A percentile compares a stretch with the other conserved stretches of the same genome.
Evolutionary conservation across 2,113 vertebrate species (phyloP).

Genomic region (Garra rufa): DNA sequence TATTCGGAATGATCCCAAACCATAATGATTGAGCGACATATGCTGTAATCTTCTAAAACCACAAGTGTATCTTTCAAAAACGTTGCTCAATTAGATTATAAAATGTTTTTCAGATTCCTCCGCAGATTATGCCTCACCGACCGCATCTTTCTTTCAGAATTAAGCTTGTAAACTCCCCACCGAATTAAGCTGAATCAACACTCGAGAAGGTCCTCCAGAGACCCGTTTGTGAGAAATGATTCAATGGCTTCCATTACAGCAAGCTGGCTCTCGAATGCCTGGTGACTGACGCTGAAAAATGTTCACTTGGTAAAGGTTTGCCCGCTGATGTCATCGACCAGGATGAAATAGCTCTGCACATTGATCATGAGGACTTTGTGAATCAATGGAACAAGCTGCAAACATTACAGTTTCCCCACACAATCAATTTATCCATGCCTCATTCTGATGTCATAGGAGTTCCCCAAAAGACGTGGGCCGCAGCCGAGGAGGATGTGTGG

Average conservation of each 20-base stretch:
- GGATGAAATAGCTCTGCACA: slow-evolving; percentile 74
- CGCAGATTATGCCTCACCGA: not conserved
- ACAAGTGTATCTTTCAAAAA: slow-evolving; percentile 23
- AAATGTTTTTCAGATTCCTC: slow-evolving; percentile 30
- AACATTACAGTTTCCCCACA: slow-evolving; percentile 71
- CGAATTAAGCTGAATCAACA: slow-evolving; percentile 44
- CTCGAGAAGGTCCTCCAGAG: not conserved
- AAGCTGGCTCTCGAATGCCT: slow-evolving; percentile 49
- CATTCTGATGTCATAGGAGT: slow-evolving; percentile 66
- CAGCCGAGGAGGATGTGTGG: slow-evolving; percentile 11
- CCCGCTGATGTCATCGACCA: slow-evolving; percentile 21
- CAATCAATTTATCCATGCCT: slow-evolving; percentile 70
- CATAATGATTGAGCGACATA: slow-evolving; percentile 1
- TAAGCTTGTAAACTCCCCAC: slow-evolving; percentile 26
- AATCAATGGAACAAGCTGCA: slow-evolving; percentile 77
- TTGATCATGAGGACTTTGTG: slow-evolving; percentile 73
- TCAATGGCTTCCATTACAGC: slow-evolving; percentile 38
- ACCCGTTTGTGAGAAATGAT: slow-evolving; percentile 39
- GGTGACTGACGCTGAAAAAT: slow-evolving; percentile 51
- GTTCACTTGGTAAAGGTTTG: slow-evolving; percentile 47
- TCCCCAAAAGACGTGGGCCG: slow-evolving; percentile 56
- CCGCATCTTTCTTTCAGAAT: slow-evolving; percentile 28
- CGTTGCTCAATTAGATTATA: slow-evolving; percentile 13
- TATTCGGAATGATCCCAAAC: slow-evolving; percentile 16
- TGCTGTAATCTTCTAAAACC: slow-evolving; percentile 37